Conservation (phyloP, 2,888 invertebrate genomes). For the Drosophila paranaensis region DNA sequence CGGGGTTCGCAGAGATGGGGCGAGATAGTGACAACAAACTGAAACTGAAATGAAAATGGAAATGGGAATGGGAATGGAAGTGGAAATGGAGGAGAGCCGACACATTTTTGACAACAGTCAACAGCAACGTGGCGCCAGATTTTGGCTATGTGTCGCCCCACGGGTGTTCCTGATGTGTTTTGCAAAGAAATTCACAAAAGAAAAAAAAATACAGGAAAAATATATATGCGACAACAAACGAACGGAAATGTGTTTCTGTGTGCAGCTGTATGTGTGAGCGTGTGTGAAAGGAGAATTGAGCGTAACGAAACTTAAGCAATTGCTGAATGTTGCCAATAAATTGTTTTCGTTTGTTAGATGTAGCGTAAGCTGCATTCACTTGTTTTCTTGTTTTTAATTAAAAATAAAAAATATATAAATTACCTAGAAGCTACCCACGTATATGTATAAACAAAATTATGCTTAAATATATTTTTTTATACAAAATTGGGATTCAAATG, state of each 20-base stretch:
- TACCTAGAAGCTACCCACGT: too few relatives aligned
- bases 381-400: background rate
- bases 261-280: background rate
- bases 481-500: too few relatives aligned
- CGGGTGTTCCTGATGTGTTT: slow-evolving; percentile 6
- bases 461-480: too few relatives aligned
- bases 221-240: slow-evolving; percentile 11
- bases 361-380: background rate
- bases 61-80: slow-evolving; percentile 22
- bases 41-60: slow-evolving; percentile 19
- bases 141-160: slow-evolving; percentile 30
- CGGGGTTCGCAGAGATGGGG: too few relatives aligned
- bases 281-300: slow-evolving; percentile 9
- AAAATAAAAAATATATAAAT: background rate
- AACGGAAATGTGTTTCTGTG: slow-evolving; percentile 15
- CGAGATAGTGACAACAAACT: slow-evolving; percentile 4
- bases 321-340: slow-evolving; percentile 43
- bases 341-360: background rate
- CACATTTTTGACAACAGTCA: slow-evolving; percentile 64
- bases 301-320: slow-evolving; percentile 30
- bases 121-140: slow-evolving; percentile 71
- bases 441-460: too few relatives aligned
- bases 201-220: background rate
- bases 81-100: slow-evolving; percentile 33
- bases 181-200: slow-evolving; percentile 21